Base-by-base conservation (phyloP, 2,888 invertebrate genomes). In the Camponotus fellah region DNA sequence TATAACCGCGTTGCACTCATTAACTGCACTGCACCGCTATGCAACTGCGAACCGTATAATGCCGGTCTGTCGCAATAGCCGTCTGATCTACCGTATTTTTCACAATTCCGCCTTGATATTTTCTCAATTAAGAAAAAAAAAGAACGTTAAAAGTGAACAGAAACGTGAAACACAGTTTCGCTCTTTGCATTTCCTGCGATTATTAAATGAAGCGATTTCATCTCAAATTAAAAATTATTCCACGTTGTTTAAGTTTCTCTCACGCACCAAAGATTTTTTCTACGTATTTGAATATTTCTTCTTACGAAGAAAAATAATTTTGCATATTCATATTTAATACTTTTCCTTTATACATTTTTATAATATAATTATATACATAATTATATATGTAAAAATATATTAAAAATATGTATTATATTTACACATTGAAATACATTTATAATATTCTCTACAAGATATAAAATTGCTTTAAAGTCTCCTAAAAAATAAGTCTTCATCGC, bases 61-160 rank as follows among this genome's bases (percentile, higher is more conserved):
- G 79, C 65, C 87, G 79, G 76, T 68, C 84, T 84, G 87, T 87
- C 83, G 87, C 83, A 88, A 89, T 56, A 60, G 26, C 37, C 64
- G 74, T 82, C 86, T 89, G 89, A 89, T 89, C 86, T 82, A 46
- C 71, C 4, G 83, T 65, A 87, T 83, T 89, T 88, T 85, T 87
- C 82, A 71, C 71, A 32, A 56, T 3, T 21, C 14, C 49, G n/a
- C 21, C 17, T 21, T 49, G 64, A 56, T 75, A 53, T 21, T 56
- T 5, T 74, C 17, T 53, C 3, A 34, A 60, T 46, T 6, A 32
- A 9, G 9, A 17, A 46, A 37, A 43, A 4, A 75, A 34, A 26
- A 26, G 26, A 21, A n/a, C 12, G 8, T 8, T 17, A 21, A 3
- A 46, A 32, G 64, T 1, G 37, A 49, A 49, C 21, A 34, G n/a